Evolutionary conservation across 2,797 vertebrate species (phyloP).

Genomic region (Dendrocincla fuliginosa): DNA sequence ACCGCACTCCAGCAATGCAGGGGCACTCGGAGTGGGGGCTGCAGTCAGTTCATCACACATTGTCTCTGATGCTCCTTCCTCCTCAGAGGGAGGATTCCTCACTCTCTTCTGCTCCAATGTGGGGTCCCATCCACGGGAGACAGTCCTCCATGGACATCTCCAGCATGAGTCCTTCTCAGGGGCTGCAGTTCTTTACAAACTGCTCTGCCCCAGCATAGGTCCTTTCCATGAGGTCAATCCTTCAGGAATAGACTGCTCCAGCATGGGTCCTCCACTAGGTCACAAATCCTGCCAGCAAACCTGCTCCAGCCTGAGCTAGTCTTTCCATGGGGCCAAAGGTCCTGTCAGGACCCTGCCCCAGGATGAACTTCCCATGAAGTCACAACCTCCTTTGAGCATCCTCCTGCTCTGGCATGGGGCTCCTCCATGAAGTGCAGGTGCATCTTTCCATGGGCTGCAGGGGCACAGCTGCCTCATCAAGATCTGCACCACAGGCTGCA

Average conservation of each 20-base stretch:
- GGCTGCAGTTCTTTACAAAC: background rate
- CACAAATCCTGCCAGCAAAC: background rate
- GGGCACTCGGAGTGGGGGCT: background rate
- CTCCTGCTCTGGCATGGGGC: background rate
- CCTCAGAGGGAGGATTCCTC: background rate
- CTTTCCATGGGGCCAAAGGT: background rate
- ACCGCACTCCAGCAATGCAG: rapidly evolving
- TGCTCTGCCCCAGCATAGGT: background rate
- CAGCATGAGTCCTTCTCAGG: background rate
- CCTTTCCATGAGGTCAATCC: background rate
- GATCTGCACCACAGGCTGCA: background rate
- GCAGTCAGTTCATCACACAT: background rate
- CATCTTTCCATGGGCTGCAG: background rate
- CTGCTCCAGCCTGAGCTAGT: background rate
- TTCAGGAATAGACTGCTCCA: background rate
- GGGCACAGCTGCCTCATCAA: background rate
- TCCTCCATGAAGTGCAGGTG: background rate
- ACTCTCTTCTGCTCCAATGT: background rate
- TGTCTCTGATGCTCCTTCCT: background rate
- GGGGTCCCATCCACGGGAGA: rapidly evolving
- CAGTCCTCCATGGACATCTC: background rate
- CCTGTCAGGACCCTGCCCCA: background rate
- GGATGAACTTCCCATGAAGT: background rate
- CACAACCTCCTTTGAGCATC: background rate
- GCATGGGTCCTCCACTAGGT: background rate